Evolutionary conservation across 2,888 invertebrate genomes (phyloP), one percentile per base, ranked within the genome.

Genomic region (Hedychridium roseum): DNA sequence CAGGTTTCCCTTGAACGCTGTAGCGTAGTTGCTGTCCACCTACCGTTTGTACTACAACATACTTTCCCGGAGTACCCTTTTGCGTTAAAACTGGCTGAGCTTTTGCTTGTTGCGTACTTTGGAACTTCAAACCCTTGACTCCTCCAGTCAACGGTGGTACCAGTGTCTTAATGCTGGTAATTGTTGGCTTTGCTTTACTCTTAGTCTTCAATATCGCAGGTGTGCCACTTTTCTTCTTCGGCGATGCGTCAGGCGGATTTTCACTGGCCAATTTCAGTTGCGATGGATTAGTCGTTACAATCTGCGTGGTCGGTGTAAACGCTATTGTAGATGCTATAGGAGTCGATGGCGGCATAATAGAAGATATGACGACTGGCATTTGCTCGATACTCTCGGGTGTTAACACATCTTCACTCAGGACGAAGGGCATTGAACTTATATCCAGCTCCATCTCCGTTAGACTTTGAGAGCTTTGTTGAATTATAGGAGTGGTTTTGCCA

Each of bases 371-470:
- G 21, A 87, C 83, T 0, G 88, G 88, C 83, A 88, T 85, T 67
- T 86, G 86, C 60, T 88, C 87, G 40, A 88, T 85, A 64, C 79
- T 86, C 67, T 88, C 88, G 0, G 88, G 84, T 0, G 86, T 86
- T 47, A 88, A 75, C 28, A 86, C 83, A 62, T 89, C 88, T 60
- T 89, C 89, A 21, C 87, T 87, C 30, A 90, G 74, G 2, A 90
- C 88, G 53, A 90, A 87, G 1, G 90, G 90, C 88, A 90, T 89
- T 1, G 88, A 88, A 73, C 88, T 87, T 23, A 90, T 90, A 71
- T 90, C 90, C 57, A 89, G 85, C 26, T 79, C 78, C 70, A 78
- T 76, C 9, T 76, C 77, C 9, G 70, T 71, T 6, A 76, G 26
- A 39, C 69, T 70, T 12, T 71, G 66, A 1, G 74, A 70, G 40